A percentile compares a stretch with the other conserved stretches of the same genome.
phyloP scores from a whole-genome alignment of 2,113 vertebrate species.

The Cygnus atratus region DNA sequence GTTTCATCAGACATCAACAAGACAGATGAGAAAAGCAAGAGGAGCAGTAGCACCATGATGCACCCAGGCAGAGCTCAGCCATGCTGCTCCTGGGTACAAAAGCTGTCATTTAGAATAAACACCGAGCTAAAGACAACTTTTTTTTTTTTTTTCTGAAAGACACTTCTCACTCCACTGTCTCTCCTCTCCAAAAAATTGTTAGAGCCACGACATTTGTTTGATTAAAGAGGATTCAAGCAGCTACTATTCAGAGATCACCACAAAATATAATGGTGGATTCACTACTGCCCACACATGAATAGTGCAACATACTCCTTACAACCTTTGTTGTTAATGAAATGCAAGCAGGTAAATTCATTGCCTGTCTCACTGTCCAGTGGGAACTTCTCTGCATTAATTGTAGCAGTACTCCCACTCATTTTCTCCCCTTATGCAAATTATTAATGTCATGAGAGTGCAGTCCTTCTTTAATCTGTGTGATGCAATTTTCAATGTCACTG shows the following conservation, averaged over 20 bases:
- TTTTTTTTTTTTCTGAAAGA: neutral
- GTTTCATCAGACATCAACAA: too few species aligned
- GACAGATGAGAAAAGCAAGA: neutral
- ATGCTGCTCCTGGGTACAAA: neutral
- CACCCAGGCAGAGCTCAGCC: neutral
- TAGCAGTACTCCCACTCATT: neutral
- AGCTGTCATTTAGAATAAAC: neutral
- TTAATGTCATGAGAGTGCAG: neutral
- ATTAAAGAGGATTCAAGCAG: neutral
- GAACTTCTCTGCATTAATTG: neutral
- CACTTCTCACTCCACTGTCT: neutral
- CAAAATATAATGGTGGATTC: neutral
- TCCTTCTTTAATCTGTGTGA: neutral
- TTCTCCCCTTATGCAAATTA: neutral
- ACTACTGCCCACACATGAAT: neutral
- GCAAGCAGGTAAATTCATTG: neutral
- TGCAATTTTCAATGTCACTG: neutral
- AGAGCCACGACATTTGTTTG: neutral
- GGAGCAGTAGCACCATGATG: accelerated
- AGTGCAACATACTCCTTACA: neutral
- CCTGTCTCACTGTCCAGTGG: neutral
- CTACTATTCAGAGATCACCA: neutral
- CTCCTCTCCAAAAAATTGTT: neutral
- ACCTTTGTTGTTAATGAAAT: neutral
- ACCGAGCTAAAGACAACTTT: neutral